Evolutionary conservation across 2,113 vertebrate species (phyloP).

Genomic region (Agelaius tricolor): DNA sequence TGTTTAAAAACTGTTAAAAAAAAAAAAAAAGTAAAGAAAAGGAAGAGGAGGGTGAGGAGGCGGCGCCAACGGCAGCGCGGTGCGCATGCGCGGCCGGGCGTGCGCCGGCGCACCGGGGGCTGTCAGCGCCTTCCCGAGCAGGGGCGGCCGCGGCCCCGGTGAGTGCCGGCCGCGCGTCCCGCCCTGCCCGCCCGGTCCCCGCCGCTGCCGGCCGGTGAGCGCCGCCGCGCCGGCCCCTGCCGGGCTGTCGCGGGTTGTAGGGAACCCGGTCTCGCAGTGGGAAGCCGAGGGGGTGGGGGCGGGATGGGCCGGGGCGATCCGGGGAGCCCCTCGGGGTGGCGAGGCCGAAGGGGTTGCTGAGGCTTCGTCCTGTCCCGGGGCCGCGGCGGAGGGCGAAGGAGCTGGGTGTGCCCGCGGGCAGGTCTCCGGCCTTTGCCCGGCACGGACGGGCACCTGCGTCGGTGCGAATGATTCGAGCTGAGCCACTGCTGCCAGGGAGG

Average conservation of each 20-base stretch:
- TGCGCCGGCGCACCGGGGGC: background rate
- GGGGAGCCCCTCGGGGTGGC: background rate
- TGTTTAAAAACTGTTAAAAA: too few relatives aligned
- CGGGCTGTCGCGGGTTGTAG: background rate
- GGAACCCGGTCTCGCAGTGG: background rate
- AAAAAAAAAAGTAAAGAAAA: background rate
- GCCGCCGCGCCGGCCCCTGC: accelerated
- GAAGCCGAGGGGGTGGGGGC: background rate
- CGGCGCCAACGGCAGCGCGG: accelerated
- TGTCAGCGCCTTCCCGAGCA: background rate
- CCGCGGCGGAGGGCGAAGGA: too few relatives aligned
- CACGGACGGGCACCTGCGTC: background rate
- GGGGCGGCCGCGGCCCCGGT: background rate
- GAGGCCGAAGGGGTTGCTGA: background rate
- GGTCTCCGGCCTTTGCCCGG: background rate
- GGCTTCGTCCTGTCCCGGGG: background rate
- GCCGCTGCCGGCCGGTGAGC: background rate
- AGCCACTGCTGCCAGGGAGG: background rate
- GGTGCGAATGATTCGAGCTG: background rate
- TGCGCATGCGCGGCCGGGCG: background rate
- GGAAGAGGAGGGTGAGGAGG: background rate
- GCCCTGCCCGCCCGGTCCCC: too few relatives aligned
- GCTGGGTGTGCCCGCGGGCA: background rate
- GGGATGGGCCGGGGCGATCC: background rate
- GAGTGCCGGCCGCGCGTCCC: background rate